Conservation (phyloP, 2,797 vertebrate species). For the Amphiprion clarkii region DNA sequence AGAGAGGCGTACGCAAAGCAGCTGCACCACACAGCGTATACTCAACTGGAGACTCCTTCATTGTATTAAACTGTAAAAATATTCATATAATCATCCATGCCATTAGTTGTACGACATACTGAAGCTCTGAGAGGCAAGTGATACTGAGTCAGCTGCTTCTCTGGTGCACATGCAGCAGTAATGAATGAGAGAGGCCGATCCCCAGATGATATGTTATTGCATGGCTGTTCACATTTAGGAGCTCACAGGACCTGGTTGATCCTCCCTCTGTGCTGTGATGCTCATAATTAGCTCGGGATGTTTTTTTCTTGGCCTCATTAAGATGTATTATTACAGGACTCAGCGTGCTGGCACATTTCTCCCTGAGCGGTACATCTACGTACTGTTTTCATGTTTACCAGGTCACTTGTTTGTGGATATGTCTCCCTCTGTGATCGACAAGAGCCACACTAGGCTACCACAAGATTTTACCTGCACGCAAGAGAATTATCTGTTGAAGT, state of each 20-base stretch:
- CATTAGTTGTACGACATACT: slow-evolving; percentile 13
- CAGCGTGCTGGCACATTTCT: slow-evolving; percentile 38
- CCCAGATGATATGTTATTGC: slow-evolving; percentile 50
- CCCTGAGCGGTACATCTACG: slow-evolving; percentile 15
- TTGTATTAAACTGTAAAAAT: background rate
- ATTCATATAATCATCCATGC: background rate
- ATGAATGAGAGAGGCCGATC: slow-evolving; percentile 32
- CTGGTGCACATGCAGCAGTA: slow-evolving; percentile 31
- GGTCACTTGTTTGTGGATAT: slow-evolving; percentile 41
- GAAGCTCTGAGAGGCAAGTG: slow-evolving; percentile 19
- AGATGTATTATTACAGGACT: slow-evolving; percentile 33
- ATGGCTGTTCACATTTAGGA: slow-evolving; percentile 38
- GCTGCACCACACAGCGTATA: background rate
- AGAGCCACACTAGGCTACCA: slow-evolving; percentile 2
- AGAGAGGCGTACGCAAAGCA: background rate
- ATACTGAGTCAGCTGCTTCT: slow-evolving; percentile 56
- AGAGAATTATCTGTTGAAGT: too few species aligned
- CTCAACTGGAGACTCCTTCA: background rate
- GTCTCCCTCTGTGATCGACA: slow-evolving; percentile 7
- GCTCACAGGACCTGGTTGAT: slow-evolving; percentile 10
- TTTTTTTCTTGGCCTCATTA: slow-evolving; percentile 55
- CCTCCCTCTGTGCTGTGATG: slow-evolving; percentile 38
- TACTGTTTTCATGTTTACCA: slow-evolving; percentile 45
- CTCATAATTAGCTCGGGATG: slow-evolving; percentile 50
- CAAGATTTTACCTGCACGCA: background rate